Conservation (phyloP, 1,140 invertebrate species). For the Pectinophora gossypiella region DNA sequence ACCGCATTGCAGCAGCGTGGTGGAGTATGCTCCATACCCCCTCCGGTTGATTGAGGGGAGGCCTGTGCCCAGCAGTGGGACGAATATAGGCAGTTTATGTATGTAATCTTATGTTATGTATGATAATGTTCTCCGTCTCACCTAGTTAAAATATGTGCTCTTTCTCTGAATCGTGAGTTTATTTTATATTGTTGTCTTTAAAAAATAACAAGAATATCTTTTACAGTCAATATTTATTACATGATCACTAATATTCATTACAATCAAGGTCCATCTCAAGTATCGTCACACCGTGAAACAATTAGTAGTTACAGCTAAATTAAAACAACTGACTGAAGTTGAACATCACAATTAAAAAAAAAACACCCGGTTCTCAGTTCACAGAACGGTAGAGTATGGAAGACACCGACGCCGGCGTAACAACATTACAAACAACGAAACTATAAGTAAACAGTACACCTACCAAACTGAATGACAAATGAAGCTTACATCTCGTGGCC, state of each 20-base stretch:
- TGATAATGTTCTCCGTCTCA: no score
- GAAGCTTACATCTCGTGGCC: conserved; percentile 21
- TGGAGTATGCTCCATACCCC: no score
- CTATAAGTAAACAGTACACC: background rate
- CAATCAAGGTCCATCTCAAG: conserved; percentile 58
- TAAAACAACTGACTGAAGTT: conserved; percentile 52
- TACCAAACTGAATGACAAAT: conserved; percentile 3
- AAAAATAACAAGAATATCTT: conserved; percentile 25
- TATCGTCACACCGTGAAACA: conserved; percentile 56
- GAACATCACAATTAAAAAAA: conserved; percentile 48
- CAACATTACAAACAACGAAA: background rate
- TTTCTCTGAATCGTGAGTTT: no score
- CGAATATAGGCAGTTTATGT: no score
- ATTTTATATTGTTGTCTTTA: no score
- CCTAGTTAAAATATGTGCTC: no score
- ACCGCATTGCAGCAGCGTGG: no score
- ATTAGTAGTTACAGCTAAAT: conserved; percentile 32
- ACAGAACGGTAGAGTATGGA: conserved; percentile 59
- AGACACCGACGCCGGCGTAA: conserved; percentile 56
- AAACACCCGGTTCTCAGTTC: conserved; percentile 30
- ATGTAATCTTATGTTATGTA: no score
- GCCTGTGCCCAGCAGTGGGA: no score
- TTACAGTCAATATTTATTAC: conserved; percentile 60
- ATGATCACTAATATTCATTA: conserved; percentile 59
- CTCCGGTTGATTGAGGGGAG: no score